Percentiles rank a stretch among this genome's conserved stretches.
These are phyloP conservation scores for Halcyon senegalensis DNA, from an alignment of 2,113 vertebrate species.

Conservation along the genomic window DNA sequence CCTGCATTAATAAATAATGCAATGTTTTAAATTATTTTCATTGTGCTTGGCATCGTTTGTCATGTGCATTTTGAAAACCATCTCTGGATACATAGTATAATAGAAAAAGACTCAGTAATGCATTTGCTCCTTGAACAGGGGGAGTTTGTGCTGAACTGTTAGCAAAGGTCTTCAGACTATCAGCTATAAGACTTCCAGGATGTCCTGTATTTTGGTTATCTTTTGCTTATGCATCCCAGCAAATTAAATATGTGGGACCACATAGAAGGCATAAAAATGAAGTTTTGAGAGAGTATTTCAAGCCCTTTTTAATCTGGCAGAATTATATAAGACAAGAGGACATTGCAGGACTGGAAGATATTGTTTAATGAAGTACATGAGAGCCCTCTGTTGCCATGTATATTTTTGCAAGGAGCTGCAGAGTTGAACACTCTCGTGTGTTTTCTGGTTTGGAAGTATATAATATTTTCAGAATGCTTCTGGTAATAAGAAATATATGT, in stretches of 20 bases:
- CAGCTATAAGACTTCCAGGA: neutral
- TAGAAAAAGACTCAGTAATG: neutral
- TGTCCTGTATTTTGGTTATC: neutral
- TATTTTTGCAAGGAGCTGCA: slow-evolving; percentile 23
- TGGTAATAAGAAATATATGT: neutral
- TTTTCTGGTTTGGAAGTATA: neutral
- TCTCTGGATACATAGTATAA: neutral
- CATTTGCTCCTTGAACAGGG: neutral
- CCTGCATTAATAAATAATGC: slow-evolving; percentile 28
- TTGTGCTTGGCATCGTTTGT: neutral
- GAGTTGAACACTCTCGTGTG: neutral
- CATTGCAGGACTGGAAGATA: neutral
- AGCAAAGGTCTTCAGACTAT: neutral
- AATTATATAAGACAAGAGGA: neutral
- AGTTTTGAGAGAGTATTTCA: neutral
- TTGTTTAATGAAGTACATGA: neutral
- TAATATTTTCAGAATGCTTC: neutral
- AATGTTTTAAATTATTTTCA: neutral
- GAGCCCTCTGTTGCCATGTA: slow-evolving; percentile 59
- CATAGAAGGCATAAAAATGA: neutral
- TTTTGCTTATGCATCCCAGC: neutral
- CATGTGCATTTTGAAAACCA: neutral
- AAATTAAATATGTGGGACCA: neutral
- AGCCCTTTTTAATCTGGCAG: neutral
- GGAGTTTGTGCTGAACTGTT: neutral